Percentiles rank a stretch among this genome's conserved stretches.
Evolutionary conservation across 2,888 invertebrate species (phyloP).

Genomic region (Corythucha ciliata): DNA sequence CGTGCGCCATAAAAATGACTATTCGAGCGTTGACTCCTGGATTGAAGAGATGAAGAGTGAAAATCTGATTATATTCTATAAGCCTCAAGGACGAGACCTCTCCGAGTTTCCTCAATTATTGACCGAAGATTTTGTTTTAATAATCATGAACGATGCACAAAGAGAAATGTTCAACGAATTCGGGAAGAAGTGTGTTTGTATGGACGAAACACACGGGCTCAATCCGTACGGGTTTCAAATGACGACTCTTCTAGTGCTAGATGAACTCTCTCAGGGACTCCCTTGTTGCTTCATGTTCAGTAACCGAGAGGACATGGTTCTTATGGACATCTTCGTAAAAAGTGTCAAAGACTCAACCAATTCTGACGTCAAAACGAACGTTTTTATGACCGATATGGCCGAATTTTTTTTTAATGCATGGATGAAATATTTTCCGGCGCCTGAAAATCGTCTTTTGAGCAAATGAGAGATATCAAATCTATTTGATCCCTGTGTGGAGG

Average conservation of each 20-base stretch:
- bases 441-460: too few species aligned
- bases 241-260: constrained; percentile 31
- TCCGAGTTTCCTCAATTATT: constrained; percentile 27
- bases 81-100: constrained; percentile 27
- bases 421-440: too few species aligned
- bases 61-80: constrained; percentile 26
- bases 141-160: constrained; percentile 34
- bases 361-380: constrained; percentile 24
- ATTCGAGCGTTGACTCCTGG: constrained; percentile 7
- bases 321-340: background rate
- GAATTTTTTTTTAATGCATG: constrained; percentile 34
- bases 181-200: constrained; percentile 32
- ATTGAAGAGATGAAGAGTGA: background rate
- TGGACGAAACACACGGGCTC: constrained; percentile 34
- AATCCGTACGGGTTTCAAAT: constrained; percentile 32
- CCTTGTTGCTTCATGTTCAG: constrained; percentile 33
- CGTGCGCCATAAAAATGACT: background rate
- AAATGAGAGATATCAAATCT: too few species aligned
- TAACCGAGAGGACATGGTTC: constrained; percentile 17
- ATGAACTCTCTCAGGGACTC: constrained; percentile 32
- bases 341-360: too few species aligned
- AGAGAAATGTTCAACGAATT: constrained; percentile 30
- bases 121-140: constrained; percentile 33
- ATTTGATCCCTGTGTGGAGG: too few species aligned
- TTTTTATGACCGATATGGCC: constrained; percentile 36